phyloP scores from a whole-genome alignment of 2,113 vertebrate species.

The Neomonachus schauinslandi region DNA sequence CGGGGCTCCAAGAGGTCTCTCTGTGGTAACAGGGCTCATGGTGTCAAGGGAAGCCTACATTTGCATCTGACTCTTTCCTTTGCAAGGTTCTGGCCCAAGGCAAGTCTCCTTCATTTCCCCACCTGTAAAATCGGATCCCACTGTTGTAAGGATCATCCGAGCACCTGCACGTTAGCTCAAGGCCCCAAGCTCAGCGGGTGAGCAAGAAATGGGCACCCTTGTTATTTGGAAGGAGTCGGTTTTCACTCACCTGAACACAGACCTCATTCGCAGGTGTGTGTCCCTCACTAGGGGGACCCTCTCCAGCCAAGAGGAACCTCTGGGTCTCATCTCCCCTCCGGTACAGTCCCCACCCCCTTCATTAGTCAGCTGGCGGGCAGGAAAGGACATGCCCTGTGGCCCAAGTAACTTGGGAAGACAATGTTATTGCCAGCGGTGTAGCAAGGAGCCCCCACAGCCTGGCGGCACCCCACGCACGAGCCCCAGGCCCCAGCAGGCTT shows the following conservation, averaged over 20 bases:
- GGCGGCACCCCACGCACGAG: rapidly evolving
- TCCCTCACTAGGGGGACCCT: rapidly evolving
- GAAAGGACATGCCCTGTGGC: neutral
- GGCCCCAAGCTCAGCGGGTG: rapidly evolving
- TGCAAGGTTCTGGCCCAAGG: neutral
- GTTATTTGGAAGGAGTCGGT: neutral
- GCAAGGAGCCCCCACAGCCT: neutral
- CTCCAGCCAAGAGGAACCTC: neutral
- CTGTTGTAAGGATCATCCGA: rapidly evolving
- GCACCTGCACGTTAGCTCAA: neutral
- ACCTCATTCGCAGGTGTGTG: rapidly evolving
- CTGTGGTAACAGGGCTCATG: rapidly evolving
- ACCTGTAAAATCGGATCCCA: neutral
- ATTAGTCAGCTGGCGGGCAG: neutral
- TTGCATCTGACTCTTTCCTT: neutral
- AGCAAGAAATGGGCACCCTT: rapidly evolving
- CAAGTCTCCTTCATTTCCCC: neutral
- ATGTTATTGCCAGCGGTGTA: neutral
- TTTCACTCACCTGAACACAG: neutral
- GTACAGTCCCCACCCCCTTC: neutral
- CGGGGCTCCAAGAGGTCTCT: rapidly evolving
- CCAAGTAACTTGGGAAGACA: neutral
- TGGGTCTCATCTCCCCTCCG: neutral
- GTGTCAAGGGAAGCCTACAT: rapidly evolving
- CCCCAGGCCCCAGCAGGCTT: neutral